Evolutionary conservation across 2,797 vertebrate genomes (phyloP).

Genomic region (Mus minutoides): DNA sequence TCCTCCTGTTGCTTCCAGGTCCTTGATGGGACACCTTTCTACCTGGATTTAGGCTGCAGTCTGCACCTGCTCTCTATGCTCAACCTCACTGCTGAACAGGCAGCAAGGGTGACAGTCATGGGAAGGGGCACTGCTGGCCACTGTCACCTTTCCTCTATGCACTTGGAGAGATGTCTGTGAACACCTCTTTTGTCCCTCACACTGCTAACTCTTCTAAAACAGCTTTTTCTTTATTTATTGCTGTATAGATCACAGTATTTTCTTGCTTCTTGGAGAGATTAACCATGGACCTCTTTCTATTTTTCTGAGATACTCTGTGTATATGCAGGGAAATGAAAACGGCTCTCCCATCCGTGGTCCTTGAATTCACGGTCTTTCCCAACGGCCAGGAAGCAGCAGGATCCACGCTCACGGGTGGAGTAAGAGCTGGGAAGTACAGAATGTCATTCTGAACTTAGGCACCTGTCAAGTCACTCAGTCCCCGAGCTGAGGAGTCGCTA

Average conservation of each 20-base stretch:
- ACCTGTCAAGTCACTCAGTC: background rate
- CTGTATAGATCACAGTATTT: constrained; percentile 4
- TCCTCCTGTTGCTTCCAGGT: background rate
- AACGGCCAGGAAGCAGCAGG: background rate
- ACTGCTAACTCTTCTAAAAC: constrained; percentile 41
- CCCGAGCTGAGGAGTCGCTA: background rate
- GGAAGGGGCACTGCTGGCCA: background rate
- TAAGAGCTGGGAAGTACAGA: background rate
- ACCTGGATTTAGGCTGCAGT: background rate
- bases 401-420: background rate
- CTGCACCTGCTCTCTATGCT: background rate
- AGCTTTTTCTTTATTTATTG: constrained; percentile 54
- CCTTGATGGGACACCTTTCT: background rate
- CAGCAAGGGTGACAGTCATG: background rate
- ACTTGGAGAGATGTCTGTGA: background rate
- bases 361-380: constrained; percentile 40
- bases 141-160: background rate
- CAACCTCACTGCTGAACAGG: background rate
- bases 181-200: background rate
- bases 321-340: background rate
- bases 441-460: background rate
- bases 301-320: constrained; percentile 46
- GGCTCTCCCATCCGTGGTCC: background rate
- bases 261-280: constrained; percentile 39
- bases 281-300: constrained; percentile 12